Evolutionary conservation across 2,113 vertebrate species (phyloP).

Genomic region (Colossoma macropomum): DNA sequence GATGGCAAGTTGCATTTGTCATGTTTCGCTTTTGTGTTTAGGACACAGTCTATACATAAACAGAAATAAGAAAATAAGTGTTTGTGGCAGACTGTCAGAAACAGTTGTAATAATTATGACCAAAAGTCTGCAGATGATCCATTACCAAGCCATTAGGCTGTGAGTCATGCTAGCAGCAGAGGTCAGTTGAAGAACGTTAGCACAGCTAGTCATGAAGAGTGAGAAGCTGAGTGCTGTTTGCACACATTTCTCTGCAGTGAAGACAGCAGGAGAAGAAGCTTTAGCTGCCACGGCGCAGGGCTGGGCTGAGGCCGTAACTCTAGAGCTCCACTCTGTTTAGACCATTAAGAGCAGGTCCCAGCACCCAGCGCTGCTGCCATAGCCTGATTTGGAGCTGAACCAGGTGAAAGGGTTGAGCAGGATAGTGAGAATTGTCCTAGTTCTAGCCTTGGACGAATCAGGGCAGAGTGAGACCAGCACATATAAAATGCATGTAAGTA

Average conservation of each 20-base stretch:
- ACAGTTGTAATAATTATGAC: conserved; percentile 57
- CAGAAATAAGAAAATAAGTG: background rate
- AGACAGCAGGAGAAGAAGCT: conserved; percentile 29
- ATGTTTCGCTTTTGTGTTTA: background rate
- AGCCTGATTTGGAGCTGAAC: conserved; percentile 27
- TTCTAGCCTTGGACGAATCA: conserved; percentile 4
- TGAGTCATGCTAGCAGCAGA: conserved; percentile 55
- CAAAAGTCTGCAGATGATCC: conserved; percentile 56
- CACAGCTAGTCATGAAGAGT: conserved; percentile 24
- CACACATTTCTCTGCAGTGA: conserved; percentile 31
- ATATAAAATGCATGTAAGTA: background rate
- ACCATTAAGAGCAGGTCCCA: conserved; percentile 24
- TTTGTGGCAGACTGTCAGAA: conserved; percentile 25
- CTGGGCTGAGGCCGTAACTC: conserved; percentile 18
- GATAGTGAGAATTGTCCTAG: conserved; percentile 16
- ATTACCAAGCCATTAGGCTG: conserved; percentile 63
- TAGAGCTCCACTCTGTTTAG: conserved; percentile 25
- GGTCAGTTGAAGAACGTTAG: conserved; percentile 60
- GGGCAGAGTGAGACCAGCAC: background rate
- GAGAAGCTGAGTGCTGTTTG: conserved; percentile 35
- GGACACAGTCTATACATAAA: background rate
- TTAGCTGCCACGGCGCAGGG: conserved; percentile 23
- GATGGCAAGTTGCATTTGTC: background rate
- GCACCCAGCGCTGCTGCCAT: conserved; percentile 3
- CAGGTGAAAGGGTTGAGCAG: conserved; percentile 17